phyloP scores from a whole-genome alignment of 2,797 vertebrate species.

The Peromyscus aztecus region DNA sequence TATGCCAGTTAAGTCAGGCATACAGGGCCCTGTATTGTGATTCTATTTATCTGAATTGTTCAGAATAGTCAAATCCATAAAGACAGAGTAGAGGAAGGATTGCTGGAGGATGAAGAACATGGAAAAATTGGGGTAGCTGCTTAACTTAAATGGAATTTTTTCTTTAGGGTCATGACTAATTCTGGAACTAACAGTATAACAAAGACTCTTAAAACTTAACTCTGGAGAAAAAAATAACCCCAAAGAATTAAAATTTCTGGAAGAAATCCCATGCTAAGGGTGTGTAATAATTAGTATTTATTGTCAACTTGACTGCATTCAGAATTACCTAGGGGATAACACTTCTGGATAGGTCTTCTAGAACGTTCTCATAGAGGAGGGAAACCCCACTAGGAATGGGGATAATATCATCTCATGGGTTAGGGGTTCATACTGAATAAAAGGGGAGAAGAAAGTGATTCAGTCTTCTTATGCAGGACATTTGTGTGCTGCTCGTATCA shows the following conservation, averaged over 20 bases:
- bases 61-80: background rate
- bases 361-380: background rate
- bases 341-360: background rate
- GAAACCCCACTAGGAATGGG: background rate
- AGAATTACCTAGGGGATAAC: background rate
- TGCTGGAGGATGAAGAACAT: too few relatives aligned
- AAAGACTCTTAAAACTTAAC: too few relatives aligned
- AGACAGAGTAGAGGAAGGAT: background rate
- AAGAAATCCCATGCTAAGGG: too few relatives aligned
- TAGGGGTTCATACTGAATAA: background rate
- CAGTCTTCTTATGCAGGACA: background rate
- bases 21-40: background rate
- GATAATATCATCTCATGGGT: background rate
- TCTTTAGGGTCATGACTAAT: background rate
- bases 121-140: background rate
- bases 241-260: background rate
- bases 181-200: background rate
- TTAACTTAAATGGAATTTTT: background rate
- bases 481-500: background rate
- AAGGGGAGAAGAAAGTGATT: background rate
- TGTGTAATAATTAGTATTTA: background rate
- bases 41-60: background rate
- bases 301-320: background rate
- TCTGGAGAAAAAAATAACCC: too few relatives aligned
- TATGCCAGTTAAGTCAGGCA: background rate